These are phyloP conservation scores for Gadopsis bispinosus DNA, from an alignment of 2,797 vertebrate genomes.

Conservation along the genomic window DNA sequence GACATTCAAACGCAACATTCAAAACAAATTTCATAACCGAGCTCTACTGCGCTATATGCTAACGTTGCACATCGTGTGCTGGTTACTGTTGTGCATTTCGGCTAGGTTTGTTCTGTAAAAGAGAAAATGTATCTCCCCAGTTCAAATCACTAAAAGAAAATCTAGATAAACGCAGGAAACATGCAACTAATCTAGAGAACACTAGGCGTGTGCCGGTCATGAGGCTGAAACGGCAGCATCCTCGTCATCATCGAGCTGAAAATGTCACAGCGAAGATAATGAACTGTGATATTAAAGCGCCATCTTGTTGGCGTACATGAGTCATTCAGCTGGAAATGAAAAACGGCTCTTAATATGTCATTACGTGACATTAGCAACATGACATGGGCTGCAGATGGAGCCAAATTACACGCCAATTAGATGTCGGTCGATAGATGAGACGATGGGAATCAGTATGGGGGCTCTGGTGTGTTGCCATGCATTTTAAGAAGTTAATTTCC, in stretches of 20 bases:
- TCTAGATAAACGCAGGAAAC: neutral
- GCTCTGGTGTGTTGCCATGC: conserved; percentile 31
- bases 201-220: neutral
- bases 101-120: neutral
- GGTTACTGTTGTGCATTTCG: neutral
- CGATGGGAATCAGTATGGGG: conserved; percentile 34
- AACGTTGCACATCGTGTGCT: neutral
- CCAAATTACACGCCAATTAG: conserved; percentile 72
- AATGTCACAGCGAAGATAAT: conserved; percentile 56
- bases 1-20: neutral
- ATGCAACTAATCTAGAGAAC: neutral
- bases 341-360: conserved; percentile 62
- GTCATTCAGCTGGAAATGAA: conserved; percentile 45
- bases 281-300: conserved; percentile 48
- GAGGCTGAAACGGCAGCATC: conserved; percentile 7
- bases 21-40: neutral
- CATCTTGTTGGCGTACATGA: conserved; percentile 45
- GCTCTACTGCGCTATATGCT: neutral
- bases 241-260: conserved; percentile 21
- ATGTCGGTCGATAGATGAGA: conserved; percentile 48
- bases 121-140: neutral
- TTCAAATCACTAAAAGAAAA: conserved; percentile 2
- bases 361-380: conserved; percentile 75
- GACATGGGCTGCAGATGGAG: conserved; percentile 72
- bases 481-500: conserved; percentile 53